Evolutionary conservation across 2,113 vertebrate genomes (phyloP).

Genomic region (Chloropsis hardwickii): DNA sequence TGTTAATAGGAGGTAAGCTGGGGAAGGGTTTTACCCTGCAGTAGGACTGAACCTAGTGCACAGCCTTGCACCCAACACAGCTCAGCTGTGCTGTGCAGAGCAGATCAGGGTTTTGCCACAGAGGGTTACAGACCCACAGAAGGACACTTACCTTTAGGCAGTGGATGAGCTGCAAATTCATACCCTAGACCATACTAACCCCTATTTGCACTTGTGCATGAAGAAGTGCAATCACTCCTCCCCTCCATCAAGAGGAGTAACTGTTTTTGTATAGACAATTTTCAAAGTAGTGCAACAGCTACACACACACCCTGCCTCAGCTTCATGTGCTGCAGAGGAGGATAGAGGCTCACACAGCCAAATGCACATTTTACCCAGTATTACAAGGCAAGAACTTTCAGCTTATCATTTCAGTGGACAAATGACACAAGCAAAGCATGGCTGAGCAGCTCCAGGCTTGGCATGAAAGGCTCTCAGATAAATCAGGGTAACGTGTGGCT

Average conservation of each 20-base stretch:
- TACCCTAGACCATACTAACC: neutral
- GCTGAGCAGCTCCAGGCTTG: slow-evolving; percentile 43
- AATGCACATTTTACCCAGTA: accelerated
- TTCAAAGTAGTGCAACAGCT: neutral
- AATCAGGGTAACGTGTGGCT: slow-evolving; percentile 39
- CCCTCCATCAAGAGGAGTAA: neutral
- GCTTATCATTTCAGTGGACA: slow-evolving; percentile 48
- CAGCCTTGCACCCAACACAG: neutral
- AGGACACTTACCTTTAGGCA: neutral
- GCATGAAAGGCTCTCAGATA: neutral
- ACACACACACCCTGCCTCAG: neutral
- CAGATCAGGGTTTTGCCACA: neutral
- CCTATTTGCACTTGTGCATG: neutral
- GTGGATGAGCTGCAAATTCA: neutral
- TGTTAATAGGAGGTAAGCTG: neutral
- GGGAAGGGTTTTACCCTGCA: neutral
- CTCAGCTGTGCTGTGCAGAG: accelerated
- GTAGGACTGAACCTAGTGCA: neutral
- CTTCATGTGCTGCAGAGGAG: neutral
- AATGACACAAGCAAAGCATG: slow-evolving; percentile 45
- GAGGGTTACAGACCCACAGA: neutral
- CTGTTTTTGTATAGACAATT: neutral
- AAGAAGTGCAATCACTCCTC: neutral
- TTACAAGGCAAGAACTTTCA: slow-evolving; percentile 25
- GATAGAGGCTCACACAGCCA: neutral